Evolutionary conservation across 2,797 vertebrate genomes (phyloP).

Genomic region (Tragopan temminckii): DNA sequence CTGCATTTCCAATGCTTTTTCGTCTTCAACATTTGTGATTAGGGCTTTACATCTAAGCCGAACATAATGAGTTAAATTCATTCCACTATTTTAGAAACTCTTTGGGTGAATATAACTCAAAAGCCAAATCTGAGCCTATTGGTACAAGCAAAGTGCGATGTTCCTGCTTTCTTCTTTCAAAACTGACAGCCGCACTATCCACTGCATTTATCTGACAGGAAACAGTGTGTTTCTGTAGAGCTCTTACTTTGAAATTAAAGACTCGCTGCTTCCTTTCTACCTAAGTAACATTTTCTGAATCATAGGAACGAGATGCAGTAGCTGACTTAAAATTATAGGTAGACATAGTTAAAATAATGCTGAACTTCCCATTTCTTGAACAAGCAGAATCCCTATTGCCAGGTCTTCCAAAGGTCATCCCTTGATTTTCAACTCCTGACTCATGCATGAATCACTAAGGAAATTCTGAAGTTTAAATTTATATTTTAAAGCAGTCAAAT

Average conservation of each 20-base stretch:
- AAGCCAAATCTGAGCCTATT: neutral
- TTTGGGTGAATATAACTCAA: neutral
- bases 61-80: neutral
- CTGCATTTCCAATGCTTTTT: neutral
- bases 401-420: neutral
- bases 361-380: neutral
- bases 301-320: rapidly evolving
- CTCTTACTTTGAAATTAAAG: neutral
- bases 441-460: neutral
- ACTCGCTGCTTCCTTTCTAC: neutral
- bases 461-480: neutral
- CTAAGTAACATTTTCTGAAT: neutral
- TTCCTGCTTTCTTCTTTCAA: neutral
- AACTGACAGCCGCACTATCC: neutral
- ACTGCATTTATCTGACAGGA: neutral
- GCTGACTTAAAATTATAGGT: neutral
- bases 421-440: neutral
- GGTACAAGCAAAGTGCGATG: neutral
- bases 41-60: neutral
- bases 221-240: neutral
- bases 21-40: neutral
- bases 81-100: neutral
- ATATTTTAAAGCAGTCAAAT: neutral
- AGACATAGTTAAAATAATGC: neutral
- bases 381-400: neutral